Conservation (phyloP, 2,888 invertebrate genomes). For the Agrochola lota region DNA sequence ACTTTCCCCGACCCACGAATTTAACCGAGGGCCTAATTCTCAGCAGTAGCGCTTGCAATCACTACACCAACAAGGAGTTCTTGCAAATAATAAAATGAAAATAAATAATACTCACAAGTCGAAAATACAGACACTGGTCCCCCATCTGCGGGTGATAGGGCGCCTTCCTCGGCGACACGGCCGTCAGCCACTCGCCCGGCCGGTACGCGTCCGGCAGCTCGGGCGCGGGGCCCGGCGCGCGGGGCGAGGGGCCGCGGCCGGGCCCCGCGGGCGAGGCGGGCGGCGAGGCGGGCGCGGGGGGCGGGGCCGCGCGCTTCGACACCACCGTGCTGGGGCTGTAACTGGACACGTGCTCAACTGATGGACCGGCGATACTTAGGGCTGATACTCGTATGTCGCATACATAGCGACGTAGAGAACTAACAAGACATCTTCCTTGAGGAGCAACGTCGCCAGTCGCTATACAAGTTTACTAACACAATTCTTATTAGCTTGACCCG, state of each 20-base stretch:
- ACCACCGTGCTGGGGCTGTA: conserved; percentile 64
- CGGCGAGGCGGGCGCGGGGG: conserved; percentile 22
- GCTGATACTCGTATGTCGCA: background rate
- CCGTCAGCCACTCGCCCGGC: conserved; percentile 98
- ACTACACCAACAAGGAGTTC: background rate
- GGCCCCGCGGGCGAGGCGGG: conserved; percentile 32
- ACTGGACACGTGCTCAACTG: conserved; percentile 40
- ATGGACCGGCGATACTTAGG: background rate
- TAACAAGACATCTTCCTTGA: background rate
- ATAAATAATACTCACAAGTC: conserved; percentile 64
- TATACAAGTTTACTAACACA: no score
- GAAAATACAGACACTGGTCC: conserved; percentile 96
- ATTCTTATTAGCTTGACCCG: no score
- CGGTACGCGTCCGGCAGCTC: conserved; percentile 95
- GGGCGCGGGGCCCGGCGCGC: conserved; percentile 22
- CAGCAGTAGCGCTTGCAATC: background rate
- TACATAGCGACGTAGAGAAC: background rate
- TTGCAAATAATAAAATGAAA: background rate
- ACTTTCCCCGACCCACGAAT: background rate
- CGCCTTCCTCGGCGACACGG: conserved; percentile 96
- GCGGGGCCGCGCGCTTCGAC: conserved; percentile 49
- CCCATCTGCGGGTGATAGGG: conserved; percentile 99
- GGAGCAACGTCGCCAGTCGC: no score
- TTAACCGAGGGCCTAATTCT: background rate
- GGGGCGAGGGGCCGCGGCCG: conserved; percentile 17